Evolutionary conservation across 2,888 invertebrate species (phyloP), one percentile per base, ranked within the genome.

Genomic region (Temnothorax unifasciatus): DNA sequence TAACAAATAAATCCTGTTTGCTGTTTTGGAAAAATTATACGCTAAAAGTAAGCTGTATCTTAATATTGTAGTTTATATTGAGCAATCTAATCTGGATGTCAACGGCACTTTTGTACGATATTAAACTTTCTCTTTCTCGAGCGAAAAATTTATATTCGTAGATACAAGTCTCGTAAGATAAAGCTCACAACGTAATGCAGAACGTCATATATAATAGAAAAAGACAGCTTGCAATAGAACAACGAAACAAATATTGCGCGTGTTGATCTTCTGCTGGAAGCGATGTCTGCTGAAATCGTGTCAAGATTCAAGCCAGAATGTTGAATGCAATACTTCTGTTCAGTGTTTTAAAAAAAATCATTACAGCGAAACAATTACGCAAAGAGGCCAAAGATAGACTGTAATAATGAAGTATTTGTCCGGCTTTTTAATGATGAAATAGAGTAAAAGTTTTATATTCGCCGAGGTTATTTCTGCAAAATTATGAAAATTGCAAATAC

Each of bases 401-500:
- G 44, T 15, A 47, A 1, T 50, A n/a, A 13, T 74, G 44, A 34
- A 63, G 15, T 21, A 47, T 44, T 47, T 61, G 44, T 44, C 15
- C 9, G 29, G 29, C 29, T 0, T 29, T 29, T 29, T 9, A 21
- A 54, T 41, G 18, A 41, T 41, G 6, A 41, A 73, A 44, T 52
- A 68, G 25, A 25, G 13, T 11, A 44, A 61, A 74, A 47, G 1
- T 4, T 63, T 61, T 29, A 41, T 15, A 59, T 29, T 61, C 11
- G 1, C n/a, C 8, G 1, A 69, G 29, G 1, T 57, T 54, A 25
- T 15, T 73, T 38, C 11, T 41, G 11, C 18, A 25, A 73, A 41
- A 38, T 73, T 69, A 69, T 13, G 2, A 52, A 69, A 69, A 50
- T 47, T 29, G 38, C 21, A 41, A 63, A 63, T 63, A 38, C 38